Evolutionary conservation across 2,797 vertebrate species (phyloP).

Genomic region (Cyclura pinguis): DNA sequence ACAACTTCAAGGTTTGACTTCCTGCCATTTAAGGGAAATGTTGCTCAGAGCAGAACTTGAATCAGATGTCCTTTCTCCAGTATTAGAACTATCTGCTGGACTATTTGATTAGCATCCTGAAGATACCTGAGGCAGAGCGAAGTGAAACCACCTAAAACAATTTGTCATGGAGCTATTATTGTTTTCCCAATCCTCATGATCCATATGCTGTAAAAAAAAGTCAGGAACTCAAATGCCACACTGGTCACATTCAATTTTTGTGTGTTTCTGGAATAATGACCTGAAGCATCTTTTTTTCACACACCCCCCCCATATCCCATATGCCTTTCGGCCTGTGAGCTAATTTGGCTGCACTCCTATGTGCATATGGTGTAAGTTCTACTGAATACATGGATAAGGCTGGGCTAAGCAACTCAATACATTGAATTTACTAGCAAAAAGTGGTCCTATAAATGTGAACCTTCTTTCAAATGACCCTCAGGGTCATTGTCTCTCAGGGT

Average conservation of each 20-base stretch:
- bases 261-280: conserved; percentile 4
- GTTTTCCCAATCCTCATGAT: not conserved
- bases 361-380: not conserved
- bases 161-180: not conserved
- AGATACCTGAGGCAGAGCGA: not conserved
- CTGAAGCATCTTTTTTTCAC: not conserved
- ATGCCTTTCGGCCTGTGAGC: not conserved
- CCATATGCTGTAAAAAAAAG: conserved; percentile 10
- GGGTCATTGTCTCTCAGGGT: not conserved
- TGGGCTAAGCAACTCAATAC: not conserved
- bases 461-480: conserved; percentile 28
- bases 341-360: conserved; percentile 1
- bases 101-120: conserved; percentile 7
- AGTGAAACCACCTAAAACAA: conserved; percentile 4
- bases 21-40: conserved; percentile 26
- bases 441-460: conserved; percentile 30
- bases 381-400: not conserved
- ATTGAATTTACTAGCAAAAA: not conserved
- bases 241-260: not conserved
- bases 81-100: conserved; percentile 9
- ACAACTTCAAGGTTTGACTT: not conserved
- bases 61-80: not conserved
- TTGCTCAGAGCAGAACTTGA: not conserved
- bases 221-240: not conserved
- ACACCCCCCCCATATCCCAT: not conserved